phyloP scores from a whole-genome alignment of 2,113 vertebrate genomes.

The Pitta sordida region DNA sequence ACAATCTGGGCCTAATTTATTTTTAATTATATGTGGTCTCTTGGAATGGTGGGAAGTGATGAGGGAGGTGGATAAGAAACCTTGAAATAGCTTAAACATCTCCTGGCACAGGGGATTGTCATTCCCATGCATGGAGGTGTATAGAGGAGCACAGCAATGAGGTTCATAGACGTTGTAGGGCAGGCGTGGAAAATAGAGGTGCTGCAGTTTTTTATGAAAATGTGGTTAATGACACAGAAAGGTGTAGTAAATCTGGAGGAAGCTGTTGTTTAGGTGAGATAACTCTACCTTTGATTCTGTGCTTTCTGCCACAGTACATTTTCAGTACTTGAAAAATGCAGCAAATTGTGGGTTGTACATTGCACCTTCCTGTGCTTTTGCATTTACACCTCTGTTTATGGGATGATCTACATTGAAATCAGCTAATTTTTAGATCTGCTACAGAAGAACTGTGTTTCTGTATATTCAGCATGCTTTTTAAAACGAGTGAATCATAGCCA shows the following conservation, averaged over 20 bases:
- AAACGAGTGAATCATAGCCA: not conserved
- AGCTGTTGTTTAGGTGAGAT: constrained; percentile 21
- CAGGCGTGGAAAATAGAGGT: not conserved
- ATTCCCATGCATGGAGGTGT: not conserved
- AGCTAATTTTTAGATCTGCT: not conserved
- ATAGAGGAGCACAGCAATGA: not conserved
- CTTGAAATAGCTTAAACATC: not conserved
- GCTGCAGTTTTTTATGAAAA: not conserved
- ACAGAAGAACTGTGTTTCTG: not conserved
- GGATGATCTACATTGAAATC: not conserved
- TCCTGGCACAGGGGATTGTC: not conserved
- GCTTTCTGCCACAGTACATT: not conserved
- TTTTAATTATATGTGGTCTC: not conserved
- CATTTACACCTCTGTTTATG: not conserved
- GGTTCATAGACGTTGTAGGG: not conserved
- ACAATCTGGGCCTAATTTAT: not conserved
- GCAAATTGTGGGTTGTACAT: not conserved
- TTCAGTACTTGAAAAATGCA: not conserved
- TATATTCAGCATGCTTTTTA: not conserved
- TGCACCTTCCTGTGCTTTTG: not conserved
- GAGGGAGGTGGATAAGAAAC: not conserved
- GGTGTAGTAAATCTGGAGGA: constrained; percentile 19
- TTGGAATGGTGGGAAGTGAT: not conserved
- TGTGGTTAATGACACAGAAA: not conserved
- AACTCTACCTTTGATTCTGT: not conserved